phyloP scores from a whole-genome alignment of 1,140 invertebrate species.

The Trichonephila clavipes region DNA sequence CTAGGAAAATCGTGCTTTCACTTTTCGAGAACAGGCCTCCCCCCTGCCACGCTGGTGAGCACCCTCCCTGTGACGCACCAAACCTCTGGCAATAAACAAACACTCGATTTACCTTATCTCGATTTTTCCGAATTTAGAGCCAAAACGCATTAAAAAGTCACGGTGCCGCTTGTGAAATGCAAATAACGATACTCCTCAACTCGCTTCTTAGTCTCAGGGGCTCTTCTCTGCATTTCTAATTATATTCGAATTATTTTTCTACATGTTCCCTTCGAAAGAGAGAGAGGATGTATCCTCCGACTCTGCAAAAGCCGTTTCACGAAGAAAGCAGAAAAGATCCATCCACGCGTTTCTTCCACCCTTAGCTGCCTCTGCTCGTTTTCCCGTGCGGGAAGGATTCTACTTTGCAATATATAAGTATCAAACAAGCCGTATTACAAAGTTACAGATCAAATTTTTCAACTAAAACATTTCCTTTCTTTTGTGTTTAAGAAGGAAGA shows the following conservation, averaged over 20 bases:
- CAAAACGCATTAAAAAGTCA: conserved; percentile 33
- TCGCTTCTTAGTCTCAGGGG: neutral
- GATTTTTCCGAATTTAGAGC: conserved; percentile 16
- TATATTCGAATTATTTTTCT: conserved; percentile 56
- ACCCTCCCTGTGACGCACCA: too few species aligned
- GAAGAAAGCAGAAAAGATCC: neutral
- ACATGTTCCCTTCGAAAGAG: neutral
- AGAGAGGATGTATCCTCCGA: neutral
- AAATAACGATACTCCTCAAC: neutral
- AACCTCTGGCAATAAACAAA: neutral
- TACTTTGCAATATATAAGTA: too few species aligned
- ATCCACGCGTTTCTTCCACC: neutral
- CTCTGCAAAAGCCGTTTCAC: neutral
- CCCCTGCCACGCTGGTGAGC: too few species aligned
- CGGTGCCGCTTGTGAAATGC: neutral
- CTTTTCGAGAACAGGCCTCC: too few species aligned
- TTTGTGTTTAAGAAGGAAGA: too few species aligned
- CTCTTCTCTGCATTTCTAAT: conserved; percentile 15
- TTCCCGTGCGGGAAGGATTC: too few species aligned
- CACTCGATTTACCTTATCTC: neutral
- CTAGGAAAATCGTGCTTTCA: too few species aligned
- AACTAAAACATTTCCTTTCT: too few species aligned
- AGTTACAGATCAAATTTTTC: too few species aligned
- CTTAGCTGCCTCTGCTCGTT: too few species aligned
- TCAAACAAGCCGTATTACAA: too few species aligned